These are phyloP conservation scores for Vanessa cardui DNA, from an alignment of 2,888 invertebrate species.

Conservation along the genomic window DNA sequence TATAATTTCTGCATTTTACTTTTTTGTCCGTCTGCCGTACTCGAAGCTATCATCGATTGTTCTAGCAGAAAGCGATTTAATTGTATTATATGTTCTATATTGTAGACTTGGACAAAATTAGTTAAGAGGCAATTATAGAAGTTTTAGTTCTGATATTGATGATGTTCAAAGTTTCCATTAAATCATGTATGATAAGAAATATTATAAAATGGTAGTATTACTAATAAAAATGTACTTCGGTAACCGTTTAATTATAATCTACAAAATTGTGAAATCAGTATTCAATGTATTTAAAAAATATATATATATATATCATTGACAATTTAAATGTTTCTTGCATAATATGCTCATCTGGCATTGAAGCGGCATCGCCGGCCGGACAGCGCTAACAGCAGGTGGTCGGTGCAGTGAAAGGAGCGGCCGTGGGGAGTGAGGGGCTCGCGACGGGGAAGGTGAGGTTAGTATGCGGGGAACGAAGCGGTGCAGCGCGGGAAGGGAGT, in stretches of 20 bases:
- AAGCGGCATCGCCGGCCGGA: conserved; percentile 18
- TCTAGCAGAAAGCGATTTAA: not conserved
- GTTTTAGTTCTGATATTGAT: too few relatives aligned
- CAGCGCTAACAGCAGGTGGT: conserved; percentile 42
- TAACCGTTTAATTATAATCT: not conserved
- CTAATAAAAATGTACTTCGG: not conserved
- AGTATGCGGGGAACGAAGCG: conserved; percentile 40
- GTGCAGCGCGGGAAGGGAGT: conserved; percentile 52
- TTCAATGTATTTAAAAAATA: too few relatives aligned
- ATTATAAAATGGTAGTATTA: too few relatives aligned
- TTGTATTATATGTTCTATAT: too few relatives aligned
- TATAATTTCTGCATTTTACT: conserved; percentile 50
- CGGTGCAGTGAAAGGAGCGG: conserved; percentile 50
- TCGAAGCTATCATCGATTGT: conserved; percentile 8
- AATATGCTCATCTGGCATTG: conserved; percentile 30
- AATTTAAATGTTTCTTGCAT: conserved; percentile 11
- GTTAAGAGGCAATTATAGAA: too few relatives aligned
- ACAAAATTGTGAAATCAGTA: not conserved
- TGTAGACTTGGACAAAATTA: too few relatives aligned
- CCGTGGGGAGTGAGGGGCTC: conserved; percentile 38
- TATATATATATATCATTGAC: not conserved
- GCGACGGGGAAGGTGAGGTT: conserved; percentile 41
- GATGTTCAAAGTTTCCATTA: too few relatives aligned
- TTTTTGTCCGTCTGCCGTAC: conserved; percentile 65
- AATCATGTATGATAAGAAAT: too few relatives aligned